Evolutionary conservation across 2,797 vertebrate genomes (phyloP), one percentile per base, ranked within the genome.

Genomic region (Nannoperca obscura): DNA sequence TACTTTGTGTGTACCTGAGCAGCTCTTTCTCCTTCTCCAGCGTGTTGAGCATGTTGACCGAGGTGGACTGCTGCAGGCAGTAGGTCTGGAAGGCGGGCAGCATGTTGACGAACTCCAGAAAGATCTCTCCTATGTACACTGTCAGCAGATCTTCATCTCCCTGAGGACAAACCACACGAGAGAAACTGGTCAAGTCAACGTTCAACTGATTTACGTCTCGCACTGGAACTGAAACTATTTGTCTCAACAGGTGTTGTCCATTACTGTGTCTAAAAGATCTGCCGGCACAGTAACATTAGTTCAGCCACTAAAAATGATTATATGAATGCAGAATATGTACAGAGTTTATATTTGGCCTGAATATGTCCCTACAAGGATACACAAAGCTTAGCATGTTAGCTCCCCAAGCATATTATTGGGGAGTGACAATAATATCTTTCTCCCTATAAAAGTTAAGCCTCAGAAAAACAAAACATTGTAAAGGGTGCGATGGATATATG

Each of bases 81-180:
- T 98, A 98, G n/a, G 97, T 98, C 94, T 97, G 97, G 91, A 98
- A 98, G 42, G 97, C 96, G 0, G 97, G 97, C 55, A 98, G 94
- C 97, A 98, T 98, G 91, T 97, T 97, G 87, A 97, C 96, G 0
- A 97, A 98, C 91, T 97, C 97, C 81, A 98, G 93, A 77, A 98
- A 98, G 89, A 98, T 94, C 91, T 98, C 97, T 0, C 97, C 97
- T 0, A 98, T 97, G 93, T 96, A 96, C 42, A 98, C 96, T 0
- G 95, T 97, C 90, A 97, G 95, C 84, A 98, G 94, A 87, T 98
- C 97, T 10, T 96, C 95, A 0, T 98, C 97, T 1, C 96, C 96
- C 97, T 98, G 86, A 77, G 73, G 78, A 34, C 14, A 83, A 76
- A 89, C 22, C 84, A 75, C 66, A 80, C 0, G 24, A 73, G 24